Conservation (phyloP, 2,797 vertebrate genomes). For the Takifugu rubripes region DNA sequence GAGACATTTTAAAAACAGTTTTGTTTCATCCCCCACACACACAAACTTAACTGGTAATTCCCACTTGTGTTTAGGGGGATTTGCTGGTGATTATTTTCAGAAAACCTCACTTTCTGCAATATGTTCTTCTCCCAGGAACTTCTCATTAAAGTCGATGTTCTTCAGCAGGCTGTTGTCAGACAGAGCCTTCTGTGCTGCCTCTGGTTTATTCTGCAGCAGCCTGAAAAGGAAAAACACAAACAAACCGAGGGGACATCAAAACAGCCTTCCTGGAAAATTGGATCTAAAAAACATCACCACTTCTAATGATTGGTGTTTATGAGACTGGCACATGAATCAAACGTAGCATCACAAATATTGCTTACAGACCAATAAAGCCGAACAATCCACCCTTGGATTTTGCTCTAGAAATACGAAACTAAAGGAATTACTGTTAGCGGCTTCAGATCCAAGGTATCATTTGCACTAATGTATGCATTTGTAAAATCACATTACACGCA, state of each 20-base stretch:
- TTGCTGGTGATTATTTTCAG: not conserved
- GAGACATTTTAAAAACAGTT: not conserved
- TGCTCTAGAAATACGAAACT: not conserved
- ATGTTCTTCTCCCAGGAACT: constrained; percentile 84
- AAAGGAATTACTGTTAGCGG: not conserved
- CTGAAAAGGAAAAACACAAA: constrained; percentile 50
- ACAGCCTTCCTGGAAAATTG: constrained; percentile 11
- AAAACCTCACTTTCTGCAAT: constrained; percentile 81
- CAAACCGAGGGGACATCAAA: constrained; percentile 1
- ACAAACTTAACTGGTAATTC: too few relatives aligned
- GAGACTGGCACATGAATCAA: constrained; percentile 13
- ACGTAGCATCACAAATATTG: constrained; percentile 2
- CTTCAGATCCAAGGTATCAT: not conserved
- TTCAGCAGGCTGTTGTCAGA: constrained; percentile 83
- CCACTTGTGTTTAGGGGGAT: not conserved
- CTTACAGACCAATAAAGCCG: constrained; percentile 1
- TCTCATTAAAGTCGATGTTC: constrained; percentile 83
- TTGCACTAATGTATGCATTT: constrained; percentile 3
- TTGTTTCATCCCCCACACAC: too few relatives aligned
- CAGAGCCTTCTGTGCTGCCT: constrained; percentile 71
- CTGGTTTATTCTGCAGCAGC: constrained; percentile 75
- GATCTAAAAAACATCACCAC: constrained; percentile 15
- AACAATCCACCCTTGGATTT: not conserved
- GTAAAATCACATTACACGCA: not conserved
- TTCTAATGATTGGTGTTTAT: constrained; percentile 13